phyloP scores from a whole-genome alignment of 2,888 invertebrate species.

The Bimastos eiseni region DNA sequence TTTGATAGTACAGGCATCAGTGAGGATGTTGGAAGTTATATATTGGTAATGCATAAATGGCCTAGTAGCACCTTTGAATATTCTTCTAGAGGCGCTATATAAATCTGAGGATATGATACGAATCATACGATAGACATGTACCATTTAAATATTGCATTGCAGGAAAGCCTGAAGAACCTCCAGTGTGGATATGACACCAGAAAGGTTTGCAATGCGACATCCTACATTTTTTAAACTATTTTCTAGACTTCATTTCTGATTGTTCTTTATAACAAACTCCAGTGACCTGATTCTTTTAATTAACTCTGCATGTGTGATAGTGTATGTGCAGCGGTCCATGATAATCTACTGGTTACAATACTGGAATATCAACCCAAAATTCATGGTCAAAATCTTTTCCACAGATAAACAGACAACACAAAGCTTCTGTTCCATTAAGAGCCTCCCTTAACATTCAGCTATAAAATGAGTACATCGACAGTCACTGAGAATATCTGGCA shows the following conservation, averaged over 20 bases:
- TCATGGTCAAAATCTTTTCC: not conserved
- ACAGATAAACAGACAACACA: not conserved
- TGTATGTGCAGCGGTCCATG: not conserved
- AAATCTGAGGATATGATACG: too few species aligned
- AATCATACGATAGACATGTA: too few species aligned
- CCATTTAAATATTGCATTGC: not conserved
- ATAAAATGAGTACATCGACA: not conserved
- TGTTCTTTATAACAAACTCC: not conserved
- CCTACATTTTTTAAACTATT: not conserved
- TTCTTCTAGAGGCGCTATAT: too few species aligned
- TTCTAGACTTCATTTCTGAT: not conserved
- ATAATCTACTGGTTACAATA: not conserved
- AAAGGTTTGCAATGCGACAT: not conserved
- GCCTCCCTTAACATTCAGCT: not conserved
- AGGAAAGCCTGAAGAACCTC: constrained; percentile 13
- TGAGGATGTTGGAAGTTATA: too few species aligned
- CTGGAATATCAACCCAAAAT: not conserved
- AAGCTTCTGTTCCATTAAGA: too few species aligned
- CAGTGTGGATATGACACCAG: constrained; percentile 6
- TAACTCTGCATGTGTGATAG: not conserved
- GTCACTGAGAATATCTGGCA: not conserved
- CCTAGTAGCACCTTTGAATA: too few species aligned
- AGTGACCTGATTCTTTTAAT: not conserved
- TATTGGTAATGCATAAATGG: too few species aligned
- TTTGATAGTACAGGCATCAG: too few species aligned